Conservation (phyloP, 2,888 invertebrate species). For the Drosophila phalerata region DNA sequence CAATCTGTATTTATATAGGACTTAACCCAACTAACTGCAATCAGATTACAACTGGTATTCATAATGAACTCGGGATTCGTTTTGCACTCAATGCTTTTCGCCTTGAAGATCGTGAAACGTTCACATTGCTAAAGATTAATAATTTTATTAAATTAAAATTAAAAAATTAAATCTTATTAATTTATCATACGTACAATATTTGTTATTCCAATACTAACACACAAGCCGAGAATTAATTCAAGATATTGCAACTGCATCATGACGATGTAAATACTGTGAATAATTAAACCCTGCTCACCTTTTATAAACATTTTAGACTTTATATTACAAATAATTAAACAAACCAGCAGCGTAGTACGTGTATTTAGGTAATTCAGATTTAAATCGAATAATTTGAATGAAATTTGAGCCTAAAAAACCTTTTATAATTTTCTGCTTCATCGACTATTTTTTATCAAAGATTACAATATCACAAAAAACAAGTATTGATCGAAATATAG, state of each 20-base stretch:
- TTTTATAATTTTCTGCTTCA: not conserved
- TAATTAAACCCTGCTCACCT: too few species aligned
- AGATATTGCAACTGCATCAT: not conserved
- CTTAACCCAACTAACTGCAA: constrained; percentile 20
- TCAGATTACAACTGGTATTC: constrained; percentile 8
- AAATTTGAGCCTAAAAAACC: too few species aligned
- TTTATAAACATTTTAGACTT: not conserved
- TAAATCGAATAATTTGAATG: not conserved
- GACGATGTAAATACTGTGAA: not conserved
- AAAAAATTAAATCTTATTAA: too few species aligned
- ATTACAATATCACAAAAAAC: too few species aligned
- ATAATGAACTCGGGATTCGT: not conserved
- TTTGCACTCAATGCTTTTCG: constrained; percentile 18
- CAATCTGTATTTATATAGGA: constrained; percentile 17
- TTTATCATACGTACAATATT: constrained; percentile 14
- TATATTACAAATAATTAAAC: not conserved
- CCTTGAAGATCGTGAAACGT: constrained; percentile 2
- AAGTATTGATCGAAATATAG: too few species aligned
- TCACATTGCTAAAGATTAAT: not conserved
- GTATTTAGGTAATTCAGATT: not conserved
- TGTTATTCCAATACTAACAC: not conserved
- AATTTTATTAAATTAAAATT: too few species aligned
- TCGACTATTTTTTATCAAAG: not conserved
- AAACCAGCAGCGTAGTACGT: too few species aligned
- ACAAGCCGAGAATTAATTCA: not conserved